phyloP scores from a whole-genome alignment of 2,888 invertebrate genomes.

The Crocallis elinguaria region DNA sequence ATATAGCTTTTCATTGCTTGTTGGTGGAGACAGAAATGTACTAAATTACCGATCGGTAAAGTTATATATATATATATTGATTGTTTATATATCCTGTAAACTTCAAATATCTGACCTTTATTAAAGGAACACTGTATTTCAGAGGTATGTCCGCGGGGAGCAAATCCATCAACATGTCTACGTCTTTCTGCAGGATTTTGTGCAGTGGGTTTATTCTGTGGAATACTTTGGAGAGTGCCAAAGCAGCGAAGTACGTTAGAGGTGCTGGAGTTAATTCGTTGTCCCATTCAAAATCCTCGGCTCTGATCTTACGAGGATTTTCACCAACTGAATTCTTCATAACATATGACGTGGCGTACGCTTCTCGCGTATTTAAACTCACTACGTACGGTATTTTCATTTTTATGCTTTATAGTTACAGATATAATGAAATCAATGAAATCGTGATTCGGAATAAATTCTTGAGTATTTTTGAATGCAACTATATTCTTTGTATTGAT shows the following conservation, averaged over 20 bases:
- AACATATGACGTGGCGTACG: constrained; percentile 58
- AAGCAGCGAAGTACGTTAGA: constrained; percentile 64
- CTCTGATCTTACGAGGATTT: constrained; percentile 58
- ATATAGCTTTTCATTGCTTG: no score
- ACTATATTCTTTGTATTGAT: constrained; percentile 1
- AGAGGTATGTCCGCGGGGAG: constrained; percentile 85
- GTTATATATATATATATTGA: no score
- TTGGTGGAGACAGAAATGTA: no score
- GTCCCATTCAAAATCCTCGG: constrained; percentile 80
- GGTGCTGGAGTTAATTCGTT: constrained; percentile 69
- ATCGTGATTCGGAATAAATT: background rate
- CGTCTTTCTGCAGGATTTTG: constrained; percentile 83
- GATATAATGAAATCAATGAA: background rate
- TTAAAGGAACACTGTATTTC: constrained; percentile 79
- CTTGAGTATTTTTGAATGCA: constrained; percentile 26
- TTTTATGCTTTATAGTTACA: constrained; percentile 25
- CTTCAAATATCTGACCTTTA: constrained; percentile 63
- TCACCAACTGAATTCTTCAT: constrained; percentile 62
- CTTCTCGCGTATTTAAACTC: constrained; percentile 57
- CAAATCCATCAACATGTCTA: constrained; percentile 85
- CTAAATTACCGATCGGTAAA: no score
- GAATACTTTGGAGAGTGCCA: constrained; percentile 69
- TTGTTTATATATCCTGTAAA: no score
- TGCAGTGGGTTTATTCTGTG: constrained; percentile 81
- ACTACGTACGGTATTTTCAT: constrained; percentile 80